Base-by-base conservation (phyloP, 30 jellyfish, hydroid and myxozoan genomes). In the Hydra vulgaris region DNA sequence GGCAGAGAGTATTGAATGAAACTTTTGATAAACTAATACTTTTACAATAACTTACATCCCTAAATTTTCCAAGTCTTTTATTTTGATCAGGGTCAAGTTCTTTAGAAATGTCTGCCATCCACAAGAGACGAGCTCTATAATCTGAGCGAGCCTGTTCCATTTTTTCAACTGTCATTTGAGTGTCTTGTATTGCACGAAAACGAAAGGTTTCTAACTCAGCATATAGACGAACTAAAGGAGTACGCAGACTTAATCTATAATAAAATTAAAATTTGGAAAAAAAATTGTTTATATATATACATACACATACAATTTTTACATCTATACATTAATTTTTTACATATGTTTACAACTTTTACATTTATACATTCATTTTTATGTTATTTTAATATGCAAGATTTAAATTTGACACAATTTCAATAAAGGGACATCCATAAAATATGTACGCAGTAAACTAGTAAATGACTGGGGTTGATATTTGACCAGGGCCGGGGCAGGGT, bases 41-140 rank as follows among this genome's bases (percentile, higher is more conserved):
- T n/a, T n/a, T n/a, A n/a, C n/a, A n/a, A 23, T 15, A 7, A 25
- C 89, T 74, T 88, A 93, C 99, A 85, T 93, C 96, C 73, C 96
- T 75, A 73, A 86, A 93, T 72, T 88, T 88, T 66, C 88, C 96
- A 40, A 93, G 95, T 66, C 96, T 76, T 78, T 93, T 88, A 91
- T 80, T 77, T 71, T 85, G 91, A 77, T 93, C 99, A 16, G 99
- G 99, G 70, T 93, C 99, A 27, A 93, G 82, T 77, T 88, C 96
- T 70, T 93, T 93, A 4, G 99, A 93, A 21, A 93, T 87, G 52
- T 93, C 99, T 26, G 96, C 99, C 99, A 93, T 93, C 99, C 99
- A 93, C 25, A 93, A 72, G 82, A 93, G 25, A 23, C 96, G 88
- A 53, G 99, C 99, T 19, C 96, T 80, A 83, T 93, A 93, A 7